phyloP scores from a whole-genome alignment of 2,113 vertebrate species.

The Alectura lathami region DNA sequence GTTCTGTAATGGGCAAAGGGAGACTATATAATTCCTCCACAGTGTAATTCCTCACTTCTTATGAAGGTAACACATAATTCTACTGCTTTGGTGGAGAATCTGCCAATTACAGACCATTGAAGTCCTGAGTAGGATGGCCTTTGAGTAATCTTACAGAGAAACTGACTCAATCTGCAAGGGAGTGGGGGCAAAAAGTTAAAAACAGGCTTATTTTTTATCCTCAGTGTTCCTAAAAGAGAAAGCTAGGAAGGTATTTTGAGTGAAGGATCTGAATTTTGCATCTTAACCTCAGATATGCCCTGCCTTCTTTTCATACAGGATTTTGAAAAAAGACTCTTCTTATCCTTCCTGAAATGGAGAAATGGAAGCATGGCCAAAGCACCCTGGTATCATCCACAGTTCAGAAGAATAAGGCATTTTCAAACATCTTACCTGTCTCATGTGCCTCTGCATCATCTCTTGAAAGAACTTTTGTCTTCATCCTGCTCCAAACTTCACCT shows the following conservation, averaged over 20 bases:
- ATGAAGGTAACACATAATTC: neutral
- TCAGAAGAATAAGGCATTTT: neutral
- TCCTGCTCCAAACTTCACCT: neutral
- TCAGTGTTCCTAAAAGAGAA: neutral
- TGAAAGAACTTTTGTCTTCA: neutral
- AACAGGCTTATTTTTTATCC: neutral
- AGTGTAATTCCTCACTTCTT: neutral
- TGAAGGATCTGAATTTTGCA: neutral
- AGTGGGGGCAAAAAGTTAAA: neutral
- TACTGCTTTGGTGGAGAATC: neutral
- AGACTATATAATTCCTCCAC: neutral
- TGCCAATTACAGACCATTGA: neutral
- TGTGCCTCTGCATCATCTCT: neutral
- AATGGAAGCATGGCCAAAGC: neutral
- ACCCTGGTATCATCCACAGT: neutral
- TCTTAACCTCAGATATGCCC: neutral
- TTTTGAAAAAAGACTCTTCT: neutral
- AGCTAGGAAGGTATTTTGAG: neutral
- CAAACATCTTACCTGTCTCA: neutral
- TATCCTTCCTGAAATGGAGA: neutral
- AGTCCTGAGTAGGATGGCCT: neutral
- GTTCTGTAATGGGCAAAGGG: neutral
- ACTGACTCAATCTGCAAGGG: neutral
- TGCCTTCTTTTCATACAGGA: neutral
- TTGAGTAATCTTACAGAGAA: neutral